Evolutionary conservation across 1,140 invertebrate species (phyloP).

Genomic region (Linepithema humile): DNA sequence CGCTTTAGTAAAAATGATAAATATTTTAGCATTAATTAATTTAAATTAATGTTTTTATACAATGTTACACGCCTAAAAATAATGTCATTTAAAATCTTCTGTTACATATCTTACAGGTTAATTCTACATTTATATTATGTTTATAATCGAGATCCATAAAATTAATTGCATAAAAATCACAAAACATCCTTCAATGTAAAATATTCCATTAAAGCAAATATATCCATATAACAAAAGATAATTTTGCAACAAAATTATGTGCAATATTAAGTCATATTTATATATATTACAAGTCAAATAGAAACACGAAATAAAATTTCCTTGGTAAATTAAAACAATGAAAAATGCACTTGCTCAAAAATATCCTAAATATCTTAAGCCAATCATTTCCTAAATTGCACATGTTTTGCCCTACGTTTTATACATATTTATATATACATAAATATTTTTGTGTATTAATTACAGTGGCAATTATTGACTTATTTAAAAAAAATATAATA

Average conservation of each 20-base stretch:
- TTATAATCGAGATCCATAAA: constrained; percentile 3
- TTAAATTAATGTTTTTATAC: too few relatives aligned
- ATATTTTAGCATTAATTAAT: too few relatives aligned
- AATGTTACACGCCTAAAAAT: background rate
- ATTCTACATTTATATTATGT: constrained; percentile 2
- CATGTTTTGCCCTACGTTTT: constrained; percentile 33
- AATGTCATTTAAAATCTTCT: background rate
- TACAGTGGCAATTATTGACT: constrained; percentile 50
- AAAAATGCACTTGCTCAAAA: constrained; percentile 47
- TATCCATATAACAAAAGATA: constrained; percentile 40
- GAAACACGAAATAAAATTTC: constrained; percentile 30
- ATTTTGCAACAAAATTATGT: constrained; percentile 39
- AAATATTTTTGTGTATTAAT: constrained; percentile 49
- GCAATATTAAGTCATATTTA: constrained; percentile 18
- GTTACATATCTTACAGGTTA: constrained; percentile 1
- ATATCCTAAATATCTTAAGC: background rate
- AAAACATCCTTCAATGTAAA: background rate
- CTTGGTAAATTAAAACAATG: constrained; percentile 33
- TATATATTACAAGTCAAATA: constrained; percentile 28
- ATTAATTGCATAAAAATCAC: constrained; percentile 32
- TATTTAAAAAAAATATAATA: background rate
- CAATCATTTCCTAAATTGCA: constrained; percentile 20
- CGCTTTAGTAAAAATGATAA: background rate
- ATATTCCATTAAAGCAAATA: constrained; percentile 29
- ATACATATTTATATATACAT: constrained; percentile 66